Conservation (phyloP, 2,888 invertebrate species). For the Azorinus chamasolen region DNA sequence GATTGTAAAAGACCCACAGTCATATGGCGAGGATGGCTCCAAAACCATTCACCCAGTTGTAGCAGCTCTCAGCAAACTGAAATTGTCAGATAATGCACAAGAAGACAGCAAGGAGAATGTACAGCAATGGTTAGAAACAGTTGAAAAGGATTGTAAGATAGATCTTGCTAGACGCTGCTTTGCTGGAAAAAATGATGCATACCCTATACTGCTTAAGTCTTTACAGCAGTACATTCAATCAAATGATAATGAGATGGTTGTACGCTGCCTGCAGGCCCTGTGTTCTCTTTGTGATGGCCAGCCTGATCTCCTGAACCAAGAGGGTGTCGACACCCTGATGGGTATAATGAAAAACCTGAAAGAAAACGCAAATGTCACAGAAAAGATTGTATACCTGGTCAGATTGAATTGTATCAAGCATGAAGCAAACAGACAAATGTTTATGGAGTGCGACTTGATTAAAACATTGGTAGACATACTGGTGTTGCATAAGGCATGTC, state of each 20-base stretch:
- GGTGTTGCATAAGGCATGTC: constrained; percentile 76
- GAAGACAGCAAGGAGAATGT: constrained; percentile 42
- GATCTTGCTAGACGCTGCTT: constrained; percentile 92
- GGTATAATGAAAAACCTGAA: constrained; percentile 67
- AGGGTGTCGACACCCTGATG: constrained; percentile 71
- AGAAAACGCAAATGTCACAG: constrained; percentile 61
- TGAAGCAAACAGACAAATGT: constrained; percentile 93
- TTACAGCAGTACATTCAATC: constrained; percentile 86
- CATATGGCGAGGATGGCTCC: constrained; percentile 77
- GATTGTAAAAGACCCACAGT: constrained; percentile 88
- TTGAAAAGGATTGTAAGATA: constrained; percentile 89
- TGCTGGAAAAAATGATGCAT: constrained; percentile 92
- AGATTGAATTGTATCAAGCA: constrained; percentile 91
- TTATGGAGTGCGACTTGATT: constrained; percentile 91
- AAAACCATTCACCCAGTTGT: constrained; percentile 82
- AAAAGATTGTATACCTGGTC: constrained; percentile 86
- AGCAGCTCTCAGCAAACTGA: constrained; percentile 71
- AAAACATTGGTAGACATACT: constrained; percentile 89
- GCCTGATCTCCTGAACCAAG: constrained; percentile 92
- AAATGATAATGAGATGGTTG: constrained; percentile 59
- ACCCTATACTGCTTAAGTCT: constrained; percentile 89
- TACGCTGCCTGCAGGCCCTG: constrained; percentile 69
- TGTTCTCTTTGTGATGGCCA: constrained; percentile 91
- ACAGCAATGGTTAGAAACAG: constrained; percentile 46
- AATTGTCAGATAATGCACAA: constrained; percentile 55